Percentiles rank a stretch among this genome's conserved stretches.
Conservation (phyloP, 2,797 vertebrate genomes). For the Schizothorax lantsangensis region DNA sequence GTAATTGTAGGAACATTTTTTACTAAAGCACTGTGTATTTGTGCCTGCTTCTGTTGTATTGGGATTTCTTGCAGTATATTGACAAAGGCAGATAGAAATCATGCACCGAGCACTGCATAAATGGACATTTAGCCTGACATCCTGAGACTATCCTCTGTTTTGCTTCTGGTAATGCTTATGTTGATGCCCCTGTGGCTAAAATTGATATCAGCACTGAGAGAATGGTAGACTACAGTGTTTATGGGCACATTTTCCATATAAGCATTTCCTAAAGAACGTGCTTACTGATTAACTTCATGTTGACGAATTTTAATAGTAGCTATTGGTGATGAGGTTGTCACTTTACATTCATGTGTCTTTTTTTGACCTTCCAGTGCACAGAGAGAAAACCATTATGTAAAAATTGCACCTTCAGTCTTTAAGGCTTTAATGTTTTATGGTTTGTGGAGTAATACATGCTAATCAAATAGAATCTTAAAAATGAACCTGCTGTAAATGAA, state of each 20-base stretch:
- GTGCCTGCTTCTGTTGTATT: constrained; percentile 18
- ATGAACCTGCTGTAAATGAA: constrained; percentile 14
- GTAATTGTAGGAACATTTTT: neutral
- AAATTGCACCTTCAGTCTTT: constrained; percentile 23
- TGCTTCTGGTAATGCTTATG: neutral
- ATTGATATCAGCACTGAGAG: neutral
- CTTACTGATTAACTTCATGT: neutral
- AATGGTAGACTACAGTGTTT: neutral
- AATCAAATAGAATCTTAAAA: constrained; percentile 7
- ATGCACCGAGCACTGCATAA: neutral
- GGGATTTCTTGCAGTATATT: neutral
- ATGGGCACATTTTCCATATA: neutral
- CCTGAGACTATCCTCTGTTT: neutral
- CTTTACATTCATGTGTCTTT: constrained; percentile 11
- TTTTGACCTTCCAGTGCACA: neutral
- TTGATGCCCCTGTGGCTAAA: neutral
- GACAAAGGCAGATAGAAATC: constrained; percentile 16
- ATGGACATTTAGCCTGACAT: neutral
- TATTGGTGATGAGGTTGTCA: neutral
- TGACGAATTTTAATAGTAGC: neutral
- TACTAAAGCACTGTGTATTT: constrained; percentile 1
- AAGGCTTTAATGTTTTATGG: constrained; percentile 25
- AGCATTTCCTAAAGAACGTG: neutral
- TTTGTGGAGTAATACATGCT: constrained; percentile 5
- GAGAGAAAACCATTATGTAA: constrained; percentile 14